These are phyloP conservation scores for Lemur catta DNA, from an alignment of 2,797 vertebrate species.

Conservation along the genomic window DNA sequence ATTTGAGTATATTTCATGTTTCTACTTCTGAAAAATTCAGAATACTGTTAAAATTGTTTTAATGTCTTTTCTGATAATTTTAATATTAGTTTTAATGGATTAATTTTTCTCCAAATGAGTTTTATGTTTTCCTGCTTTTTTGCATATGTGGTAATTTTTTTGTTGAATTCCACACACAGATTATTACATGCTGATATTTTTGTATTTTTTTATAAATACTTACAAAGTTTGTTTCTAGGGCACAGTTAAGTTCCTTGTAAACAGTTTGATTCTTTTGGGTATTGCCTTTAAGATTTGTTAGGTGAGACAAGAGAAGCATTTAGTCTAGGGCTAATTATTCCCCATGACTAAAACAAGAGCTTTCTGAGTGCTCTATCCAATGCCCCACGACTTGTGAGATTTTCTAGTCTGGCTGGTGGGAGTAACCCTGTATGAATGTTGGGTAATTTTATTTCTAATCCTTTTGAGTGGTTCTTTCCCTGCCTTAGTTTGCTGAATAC, in stretches of 20 bases:
- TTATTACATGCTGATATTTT: neutral
- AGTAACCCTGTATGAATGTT: neutral
- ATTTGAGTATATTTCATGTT: neutral
- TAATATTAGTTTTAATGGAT: neutral
- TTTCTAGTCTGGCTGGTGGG: neutral
- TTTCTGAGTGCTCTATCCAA: neutral
- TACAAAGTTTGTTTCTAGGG: neutral
- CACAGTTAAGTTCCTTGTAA: neutral
- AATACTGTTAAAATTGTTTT: neutral
- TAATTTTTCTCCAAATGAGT: neutral
- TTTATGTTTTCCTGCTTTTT: neutral
- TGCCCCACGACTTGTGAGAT: neutral
- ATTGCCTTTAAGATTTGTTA: slow-evolving; percentile 9
- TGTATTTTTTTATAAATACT: neutral
- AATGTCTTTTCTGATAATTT: neutral
- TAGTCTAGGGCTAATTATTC: neutral
- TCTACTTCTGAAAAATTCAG: neutral
- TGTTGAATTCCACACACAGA: neutral
- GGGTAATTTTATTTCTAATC: neutral
- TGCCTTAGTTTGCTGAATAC: neutral
- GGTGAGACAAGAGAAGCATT: neutral
- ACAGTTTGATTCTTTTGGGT: neutral
- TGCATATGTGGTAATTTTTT: neutral
- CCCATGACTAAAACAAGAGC: neutral
- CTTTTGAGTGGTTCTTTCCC: neutral